A percentile compares a stretch with the other conserved stretches of the same genome.
phyloP scores from a whole-genome alignment of 2,113 vertebrate species.

The Morone saxatilis region DNA sequence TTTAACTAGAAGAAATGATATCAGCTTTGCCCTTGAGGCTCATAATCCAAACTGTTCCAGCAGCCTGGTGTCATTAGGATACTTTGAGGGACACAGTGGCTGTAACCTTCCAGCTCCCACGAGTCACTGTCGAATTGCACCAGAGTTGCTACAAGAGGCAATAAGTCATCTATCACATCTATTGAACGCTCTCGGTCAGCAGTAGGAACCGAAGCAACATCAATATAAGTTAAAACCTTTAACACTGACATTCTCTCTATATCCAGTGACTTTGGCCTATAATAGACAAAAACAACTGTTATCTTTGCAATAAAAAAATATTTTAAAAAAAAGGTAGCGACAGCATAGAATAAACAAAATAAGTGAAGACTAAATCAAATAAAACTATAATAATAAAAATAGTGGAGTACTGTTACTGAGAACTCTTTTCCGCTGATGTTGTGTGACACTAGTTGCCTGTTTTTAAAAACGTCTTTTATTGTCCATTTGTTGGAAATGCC shows the following conservation, averaged over 20 bases:
- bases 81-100: conserved; percentile 11
- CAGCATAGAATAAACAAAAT: background rate
- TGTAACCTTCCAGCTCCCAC: conserved; percentile 21
- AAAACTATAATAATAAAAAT: background rate
- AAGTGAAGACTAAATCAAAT: background rate
- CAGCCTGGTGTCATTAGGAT: conserved; percentile 3
- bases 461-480: background rate
- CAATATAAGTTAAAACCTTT: conserved; percentile 25
- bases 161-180: conserved; percentile 48
- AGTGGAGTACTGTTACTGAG: background rate
- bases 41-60: conserved; percentile 16
- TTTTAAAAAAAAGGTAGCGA: background rate
- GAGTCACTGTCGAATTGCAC: conserved; percentile 29
- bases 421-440: background rate
- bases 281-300: background rate
- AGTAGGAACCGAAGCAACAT: conserved; percentile 11
- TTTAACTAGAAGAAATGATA: background rate
- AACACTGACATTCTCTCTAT: background rate
- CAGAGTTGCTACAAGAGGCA: conserved; percentile 34
- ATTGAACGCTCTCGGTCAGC: conserved; percentile 42
- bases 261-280: background rate
- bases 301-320: background rate
- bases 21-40: no score
- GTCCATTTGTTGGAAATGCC: background rate
- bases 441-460: background rate